A percentile compares a stretch with the other conserved stretches of the same genome.
Conservation (phyloP, 2,113 vertebrate genomes). For the Alectura lathami region DNA sequence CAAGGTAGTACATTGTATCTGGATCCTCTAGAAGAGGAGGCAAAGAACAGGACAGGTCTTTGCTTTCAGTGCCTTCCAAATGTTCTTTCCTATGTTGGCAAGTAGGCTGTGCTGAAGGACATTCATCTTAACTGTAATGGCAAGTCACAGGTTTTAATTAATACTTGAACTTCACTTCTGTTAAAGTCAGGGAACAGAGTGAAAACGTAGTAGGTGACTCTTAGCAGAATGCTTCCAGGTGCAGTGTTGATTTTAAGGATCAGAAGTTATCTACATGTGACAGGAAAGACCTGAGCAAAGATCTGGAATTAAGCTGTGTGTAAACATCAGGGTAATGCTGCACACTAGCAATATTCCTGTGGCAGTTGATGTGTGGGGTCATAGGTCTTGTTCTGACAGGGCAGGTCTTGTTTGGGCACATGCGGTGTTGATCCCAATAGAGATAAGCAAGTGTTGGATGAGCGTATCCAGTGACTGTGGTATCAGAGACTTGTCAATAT, state of each 20-base stretch:
- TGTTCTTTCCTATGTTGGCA: background rate
- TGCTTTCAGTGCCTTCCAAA: background rate
- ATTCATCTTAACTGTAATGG: background rate
- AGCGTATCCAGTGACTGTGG: background rate
- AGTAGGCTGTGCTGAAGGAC: background rate
- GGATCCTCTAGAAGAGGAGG: background rate
- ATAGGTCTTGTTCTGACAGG: constrained; percentile 38
- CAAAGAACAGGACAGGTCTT: background rate
- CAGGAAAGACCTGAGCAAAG: constrained; percentile 22
- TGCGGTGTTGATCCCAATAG: background rate
- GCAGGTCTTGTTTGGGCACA: constrained; percentile 17
- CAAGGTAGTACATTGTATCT: background rate
- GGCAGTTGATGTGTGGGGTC: background rate
- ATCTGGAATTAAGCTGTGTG: background rate
- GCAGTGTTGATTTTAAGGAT: constrained; percentile 23
- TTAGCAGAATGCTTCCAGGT: background rate
- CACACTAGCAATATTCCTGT: background rate
- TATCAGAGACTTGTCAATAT: background rate
- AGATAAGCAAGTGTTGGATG: background rate
- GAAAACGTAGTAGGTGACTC: background rate
- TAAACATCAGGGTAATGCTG: background rate
- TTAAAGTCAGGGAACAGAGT: background rate
- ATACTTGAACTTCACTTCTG: background rate
- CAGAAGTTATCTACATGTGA: background rate
- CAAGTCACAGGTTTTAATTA: background rate